phyloP scores from a whole-genome alignment of 1,140 invertebrate species.

The Hermetia illucens region DNA sequence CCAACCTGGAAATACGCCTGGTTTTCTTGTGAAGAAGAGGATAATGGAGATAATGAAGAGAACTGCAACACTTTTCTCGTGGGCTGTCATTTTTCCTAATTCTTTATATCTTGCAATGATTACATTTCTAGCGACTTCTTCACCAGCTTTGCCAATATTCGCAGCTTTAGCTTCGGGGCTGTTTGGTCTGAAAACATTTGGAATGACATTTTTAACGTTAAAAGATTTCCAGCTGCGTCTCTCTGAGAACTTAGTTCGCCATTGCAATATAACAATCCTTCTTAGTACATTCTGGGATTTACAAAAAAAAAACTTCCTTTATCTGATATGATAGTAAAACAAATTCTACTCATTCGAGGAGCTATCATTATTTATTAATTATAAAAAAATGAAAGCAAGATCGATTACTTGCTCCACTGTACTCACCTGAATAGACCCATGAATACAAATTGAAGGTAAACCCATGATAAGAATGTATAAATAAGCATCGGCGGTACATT shows the following conservation, averaged over 20 bases:
- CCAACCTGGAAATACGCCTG: slow-evolving; percentile 34
- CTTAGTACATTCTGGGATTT: no score
- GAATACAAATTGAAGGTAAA: slow-evolving; percentile 57
- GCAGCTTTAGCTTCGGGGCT: slow-evolving; percentile 42
- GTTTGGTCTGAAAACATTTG: slow-evolving; percentile 37
- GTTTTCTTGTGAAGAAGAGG: slow-evolving; percentile 79
- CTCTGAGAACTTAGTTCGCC: no score
- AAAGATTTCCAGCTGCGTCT: no score
- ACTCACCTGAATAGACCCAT: slow-evolving; percentile 47
- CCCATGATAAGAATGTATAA: slow-evolving; percentile 54
- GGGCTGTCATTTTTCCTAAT: slow-evolving; percentile 65
- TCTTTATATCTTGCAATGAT: slow-evolving; percentile 58
- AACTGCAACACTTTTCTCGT: slow-evolving; percentile 59
- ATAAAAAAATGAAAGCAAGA: no score
- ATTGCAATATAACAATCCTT: no score
- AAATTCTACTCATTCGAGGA: no score
- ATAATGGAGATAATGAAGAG: slow-evolving; percentile 66
- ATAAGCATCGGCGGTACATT: slow-evolving; percentile 47
- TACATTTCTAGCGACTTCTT: slow-evolving; percentile 45
- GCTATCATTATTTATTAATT: no score
- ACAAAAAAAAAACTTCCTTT: no score
- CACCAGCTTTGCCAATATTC: slow-evolving; percentile 39
- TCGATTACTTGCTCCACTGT: no score
- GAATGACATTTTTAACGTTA: no score
- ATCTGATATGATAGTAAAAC: no score